Evolutionary conservation across 2,797 vertebrate species (phyloP), one percentile per base, ranked within the genome.

Genomic region (Ispidina picta): DNA sequence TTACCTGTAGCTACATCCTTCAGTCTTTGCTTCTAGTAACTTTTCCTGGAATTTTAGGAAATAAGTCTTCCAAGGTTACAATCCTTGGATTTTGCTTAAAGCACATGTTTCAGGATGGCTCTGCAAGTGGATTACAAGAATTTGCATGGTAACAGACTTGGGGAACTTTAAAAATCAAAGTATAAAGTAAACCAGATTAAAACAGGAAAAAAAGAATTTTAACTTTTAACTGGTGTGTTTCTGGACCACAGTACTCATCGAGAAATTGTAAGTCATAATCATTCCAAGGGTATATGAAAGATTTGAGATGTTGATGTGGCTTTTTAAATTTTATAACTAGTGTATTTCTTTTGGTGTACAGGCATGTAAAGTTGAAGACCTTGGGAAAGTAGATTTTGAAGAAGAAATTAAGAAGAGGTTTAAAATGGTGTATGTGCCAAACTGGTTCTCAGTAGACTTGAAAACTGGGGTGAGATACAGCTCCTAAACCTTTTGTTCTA

Each of bases 401-500:
- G 99, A 99, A 95, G 99, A 99, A 98, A 98, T 99, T 94, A 99
- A 99, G 96, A 99, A 99, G 96, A 98, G 98, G 79, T 99, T 99
- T 97, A 99, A 99, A 98, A 99, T 99, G 99, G 99, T 99, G 23
- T 99, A 99, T 73, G 99, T 99, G 97, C 99, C 99, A 96, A 99
- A 99, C 95, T 99, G 99, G 99, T 99, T 99, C 97, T 99, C 99
- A 48, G 99, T 99, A 51, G 99, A 99, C 96, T 98, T 99, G 92
- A 99, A 99, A 98, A 99, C 99, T 4, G 99, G 99, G 98, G 99
- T 99, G 96, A 98, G 98, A 65, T 52, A 25, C 15, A 68, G 2
- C 48, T 90, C n/a, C 31, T 44, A 33, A 48, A 69, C 26, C 43
- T 31, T 6, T 59, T 72, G 21, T 21, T 52, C 16, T 31, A 25